Evolutionary conservation across 2,113 vertebrate species (phyloP).

Genomic region (Turnix velox): DNA sequence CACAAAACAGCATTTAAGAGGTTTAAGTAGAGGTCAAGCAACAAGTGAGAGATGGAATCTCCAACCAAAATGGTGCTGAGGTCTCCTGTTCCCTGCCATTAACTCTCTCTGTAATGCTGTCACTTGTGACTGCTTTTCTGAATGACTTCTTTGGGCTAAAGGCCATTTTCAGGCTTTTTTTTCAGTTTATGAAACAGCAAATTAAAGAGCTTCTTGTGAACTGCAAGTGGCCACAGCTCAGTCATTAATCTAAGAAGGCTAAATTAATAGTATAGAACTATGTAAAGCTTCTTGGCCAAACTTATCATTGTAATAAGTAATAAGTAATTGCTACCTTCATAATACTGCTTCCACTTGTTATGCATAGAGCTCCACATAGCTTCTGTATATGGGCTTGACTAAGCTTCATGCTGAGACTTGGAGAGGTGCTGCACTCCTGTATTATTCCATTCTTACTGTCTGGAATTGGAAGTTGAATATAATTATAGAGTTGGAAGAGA

Average conservation of each 20-base stretch:
- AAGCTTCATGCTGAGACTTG: background rate
- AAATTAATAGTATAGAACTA: background rate
- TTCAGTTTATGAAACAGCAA: background rate
- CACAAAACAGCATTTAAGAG: background rate
- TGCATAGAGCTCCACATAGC: background rate
- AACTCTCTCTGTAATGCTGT: background rate
- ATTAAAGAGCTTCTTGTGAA: background rate
- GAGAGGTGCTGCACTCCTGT: background rate
- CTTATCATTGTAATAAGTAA: background rate
- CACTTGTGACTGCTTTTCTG: background rate
- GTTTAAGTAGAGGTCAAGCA: background rate
- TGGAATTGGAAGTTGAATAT: background rate
- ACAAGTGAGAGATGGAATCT: background rate
- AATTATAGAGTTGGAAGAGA: too few species aligned
- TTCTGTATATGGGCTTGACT: background rate
- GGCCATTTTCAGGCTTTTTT: background rate
- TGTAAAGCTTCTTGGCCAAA: background rate
- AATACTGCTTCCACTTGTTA: background rate
- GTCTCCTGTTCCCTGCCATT: background rate
- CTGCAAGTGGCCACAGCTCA: background rate
- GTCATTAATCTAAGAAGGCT: background rate
- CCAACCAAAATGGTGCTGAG: background rate
- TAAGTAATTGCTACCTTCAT: background rate
- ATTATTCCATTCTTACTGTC: background rate
- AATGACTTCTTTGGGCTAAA: background rate